A percentile compares a stretch with the other conserved stretches of the same genome.
Conservation (phyloP, 2,797 vertebrate species). For the Vipera latastei region DNA sequence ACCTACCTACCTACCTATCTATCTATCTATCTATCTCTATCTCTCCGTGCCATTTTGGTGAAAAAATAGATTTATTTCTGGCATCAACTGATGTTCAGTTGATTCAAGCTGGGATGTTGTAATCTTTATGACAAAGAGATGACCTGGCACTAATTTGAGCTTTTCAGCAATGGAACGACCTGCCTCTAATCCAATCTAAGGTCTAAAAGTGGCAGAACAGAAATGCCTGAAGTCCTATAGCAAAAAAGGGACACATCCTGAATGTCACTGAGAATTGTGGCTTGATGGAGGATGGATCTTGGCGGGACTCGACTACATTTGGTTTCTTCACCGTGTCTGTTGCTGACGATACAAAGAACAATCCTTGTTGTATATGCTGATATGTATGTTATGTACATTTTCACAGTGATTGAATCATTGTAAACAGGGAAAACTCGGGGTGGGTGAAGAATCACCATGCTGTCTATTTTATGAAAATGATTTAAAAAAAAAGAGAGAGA, state of each 20-base stretch:
- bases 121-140: slow-evolving; percentile 54
- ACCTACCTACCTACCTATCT: too few relatives aligned
- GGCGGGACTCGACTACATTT: slow-evolving; percentile 55
- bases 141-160: slow-evolving; percentile 37
- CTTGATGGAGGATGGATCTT: slow-evolving; percentile 57
- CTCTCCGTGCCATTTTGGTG: slow-evolving; percentile 36
- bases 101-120: slow-evolving; percentile 49
- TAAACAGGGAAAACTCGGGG: slow-evolving; percentile 62
- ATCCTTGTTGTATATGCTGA: slow-evolving; percentile 77
- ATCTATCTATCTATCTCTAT: too few relatives aligned
- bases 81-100: slow-evolving; percentile 67
- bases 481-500: slow-evolving; percentile 18
- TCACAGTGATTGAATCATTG: slow-evolving; percentile 78
- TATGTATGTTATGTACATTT: slow-evolving; percentile 80
- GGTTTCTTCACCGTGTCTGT: slow-evolving; percentile 71
- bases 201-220: slow-evolving; percentile 53
- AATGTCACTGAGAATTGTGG: slow-evolving; percentile 41
- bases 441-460: slow-evolving; percentile 70
- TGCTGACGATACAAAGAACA: slow-evolving; percentile 72
- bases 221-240: slow-evolving; percentile 41
- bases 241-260: slow-evolving; percentile 40
- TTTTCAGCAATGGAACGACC: slow-evolving; percentile 59
- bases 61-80: slow-evolving; percentile 35
- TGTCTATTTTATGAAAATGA: slow-evolving; percentile 81
- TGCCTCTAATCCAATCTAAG: slow-evolving; percentile 41